phyloP scores from a whole-genome alignment of 1,140 invertebrate species.

The Thalassaphorura encarpata region DNA sequence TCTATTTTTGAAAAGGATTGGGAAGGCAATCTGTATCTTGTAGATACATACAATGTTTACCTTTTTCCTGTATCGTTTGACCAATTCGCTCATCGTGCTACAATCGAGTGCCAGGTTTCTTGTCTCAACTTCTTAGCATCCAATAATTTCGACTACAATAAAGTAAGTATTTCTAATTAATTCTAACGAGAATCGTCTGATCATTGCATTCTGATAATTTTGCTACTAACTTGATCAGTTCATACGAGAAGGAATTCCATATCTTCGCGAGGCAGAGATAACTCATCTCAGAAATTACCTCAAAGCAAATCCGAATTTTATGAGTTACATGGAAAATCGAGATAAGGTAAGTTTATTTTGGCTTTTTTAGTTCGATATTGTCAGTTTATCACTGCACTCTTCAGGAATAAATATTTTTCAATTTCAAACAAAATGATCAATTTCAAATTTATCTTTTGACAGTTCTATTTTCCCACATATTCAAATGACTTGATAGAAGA shows the following conservation, averaged over 20 bases:
- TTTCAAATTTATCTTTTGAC: neutral
- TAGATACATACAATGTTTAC: constrained; percentile 54
- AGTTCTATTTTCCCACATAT: constrained; percentile 14
- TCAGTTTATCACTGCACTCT: no score
- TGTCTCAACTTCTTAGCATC: constrained; percentile 52
- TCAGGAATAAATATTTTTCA: no score
- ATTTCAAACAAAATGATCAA: neutral
- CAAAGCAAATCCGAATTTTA: constrained; percentile 10
- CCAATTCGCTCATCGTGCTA: constrained; percentile 41
- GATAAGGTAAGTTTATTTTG: neutral
- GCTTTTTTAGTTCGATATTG: neutral
- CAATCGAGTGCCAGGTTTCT: constrained; percentile 51
- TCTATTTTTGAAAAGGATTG: constrained; percentile 48
- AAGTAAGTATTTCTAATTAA: constrained; percentile 43
- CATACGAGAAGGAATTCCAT: constrained; percentile 54
- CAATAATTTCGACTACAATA: constrained; percentile 62
- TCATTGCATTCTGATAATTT: no score
- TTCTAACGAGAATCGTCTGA: constrained; percentile 19
- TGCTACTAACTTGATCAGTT: no score
- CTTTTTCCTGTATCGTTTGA: constrained; percentile 51
- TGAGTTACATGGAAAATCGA: neutral
- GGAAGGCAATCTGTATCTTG: constrained; percentile 47
- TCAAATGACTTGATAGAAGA: constrained; percentile 14
- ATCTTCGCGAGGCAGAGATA: constrained; percentile 47
- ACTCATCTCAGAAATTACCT: constrained; percentile 36